These are phyloP conservation scores for Pseudocheirus occidentalis DNA, from an alignment of 2,797 vertebrate genomes.

Conservation along the genomic window DNA sequence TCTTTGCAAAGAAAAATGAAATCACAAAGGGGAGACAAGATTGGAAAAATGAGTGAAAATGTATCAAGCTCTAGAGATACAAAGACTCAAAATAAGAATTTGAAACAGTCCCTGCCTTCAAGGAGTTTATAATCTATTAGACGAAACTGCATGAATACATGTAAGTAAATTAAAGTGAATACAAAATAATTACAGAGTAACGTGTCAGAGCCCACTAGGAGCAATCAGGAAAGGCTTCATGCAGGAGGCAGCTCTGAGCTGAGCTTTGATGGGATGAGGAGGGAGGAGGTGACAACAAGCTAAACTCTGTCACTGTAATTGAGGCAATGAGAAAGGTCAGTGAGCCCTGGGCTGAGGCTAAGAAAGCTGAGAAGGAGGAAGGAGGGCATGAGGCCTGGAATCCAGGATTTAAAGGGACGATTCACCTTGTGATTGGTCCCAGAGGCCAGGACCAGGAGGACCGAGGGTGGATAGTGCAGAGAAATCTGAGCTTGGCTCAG, in stretches of 20 bases:
- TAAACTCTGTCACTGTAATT: not conserved
- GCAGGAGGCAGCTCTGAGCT: not conserved
- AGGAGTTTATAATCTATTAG: not conserved
- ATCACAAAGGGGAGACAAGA: not conserved
- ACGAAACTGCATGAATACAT: not conserved
- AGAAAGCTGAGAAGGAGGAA: not conserved
- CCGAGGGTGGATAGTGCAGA: not conserved
- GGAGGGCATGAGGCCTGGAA: not conserved
- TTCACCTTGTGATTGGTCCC: not conserved
- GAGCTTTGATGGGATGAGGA: not conserved
- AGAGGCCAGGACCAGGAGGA: not conserved
- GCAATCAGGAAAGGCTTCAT: too few species aligned
- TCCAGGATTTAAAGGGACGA: not conserved
- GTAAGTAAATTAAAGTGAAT: not conserved
- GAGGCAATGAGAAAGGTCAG: not conserved
- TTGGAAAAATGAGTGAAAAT: not conserved
- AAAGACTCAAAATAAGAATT: not conserved
- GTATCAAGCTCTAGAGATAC: not conserved
- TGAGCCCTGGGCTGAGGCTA: not conserved
- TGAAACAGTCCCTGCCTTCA: not conserved
- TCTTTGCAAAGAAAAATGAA: not conserved
- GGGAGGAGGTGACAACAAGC: not conserved
- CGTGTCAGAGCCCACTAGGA: not conserved
- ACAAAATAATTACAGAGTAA: not conserved
- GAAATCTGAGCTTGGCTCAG: not conserved